Base-by-base conservation (phyloP, 2,888 invertebrate genomes). In the Stenurella melanura region DNA sequence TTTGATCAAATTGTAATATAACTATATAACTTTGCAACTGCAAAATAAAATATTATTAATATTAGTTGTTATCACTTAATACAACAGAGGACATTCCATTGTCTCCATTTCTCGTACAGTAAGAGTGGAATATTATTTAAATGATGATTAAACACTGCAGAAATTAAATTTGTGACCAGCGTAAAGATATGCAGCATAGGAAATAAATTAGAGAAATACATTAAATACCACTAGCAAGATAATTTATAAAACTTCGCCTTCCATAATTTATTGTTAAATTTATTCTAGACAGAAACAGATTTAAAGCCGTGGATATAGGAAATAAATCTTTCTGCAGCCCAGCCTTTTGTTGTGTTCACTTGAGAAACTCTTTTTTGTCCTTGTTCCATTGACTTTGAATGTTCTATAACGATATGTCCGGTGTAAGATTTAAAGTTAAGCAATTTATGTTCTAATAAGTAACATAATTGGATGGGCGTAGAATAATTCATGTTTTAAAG, bases 231-330 rank as follows among this genome's bases (percentile, higher is more conserved):
- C n/a, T 50, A 50, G n/a, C n/a, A n/a, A 15, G n/a, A 50, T 12
- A 50, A 50, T 50, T 42, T 50, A 15, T 50, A 50, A 12, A 50
- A 50, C n/a, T 50, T 6, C 50, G n/a, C 50, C 42, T 12, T 50
- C 50, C 50, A 50, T 50, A 50, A 50, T 50, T 50, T 50, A 50
- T 50, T 50, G 50, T n/a, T 50, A 50, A 50, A 50, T 50, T 50
- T 50, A 42, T 50, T 50, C n/a, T 15, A 50, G n/a, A 4, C 50
- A 50, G 50, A 17, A n/a, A 17, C n/a, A 50, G 6, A 42, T 42
- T 50, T 50, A 50, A 50, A 50, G 50, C n/a, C 50, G 50, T n/a
- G n/a, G 50, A 3, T 50, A n/a, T 50, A 50, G 7, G 50, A 50
- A 12, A 50, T 50, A 50, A 50, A 50, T 50, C 50, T 50, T 50